Base-by-base conservation (phyloP, 2,888 invertebrate species). In the Hydroisotoma schaefferi region DNA sequence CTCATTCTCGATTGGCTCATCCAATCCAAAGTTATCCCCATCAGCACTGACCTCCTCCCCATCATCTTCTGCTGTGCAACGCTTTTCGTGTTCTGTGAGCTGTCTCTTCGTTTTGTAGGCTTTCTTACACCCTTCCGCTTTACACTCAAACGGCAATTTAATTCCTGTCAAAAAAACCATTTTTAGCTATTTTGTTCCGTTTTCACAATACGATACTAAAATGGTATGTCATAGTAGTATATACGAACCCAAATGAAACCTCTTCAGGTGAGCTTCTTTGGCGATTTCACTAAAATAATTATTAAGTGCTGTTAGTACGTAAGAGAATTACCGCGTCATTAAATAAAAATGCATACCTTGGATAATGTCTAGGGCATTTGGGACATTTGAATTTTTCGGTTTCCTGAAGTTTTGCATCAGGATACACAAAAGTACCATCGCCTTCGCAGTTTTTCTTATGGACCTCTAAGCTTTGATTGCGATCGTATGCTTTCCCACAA, bases 321-420 rank as follows among this genome's bases (percentile, higher is more conserved):
- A 33, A 33, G 15, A 10, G 6, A 33, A 33, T 10, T 33, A 6
- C 6, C 33, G 15, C 6, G 6, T 33, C 15, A 33, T 10, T 33
- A 10, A 6, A 33, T 33, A 33, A 33, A 33, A 33, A 6, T 33
- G 15, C 33, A 33, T 40, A 40, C 40, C 40, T 40, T 10, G 40
- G 40, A 20, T 40, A 40, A 40, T 40, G 40, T 4, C 40, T 5
- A 10, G 40, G 40, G 20, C 40, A 40, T 40, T 40, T 40, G 20
- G 40, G 40, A 15, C 40, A 40, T 20, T 40, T 40, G n/a, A 40
- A 40, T 40, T 40, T 40, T 40, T 40, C 40, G 5, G n/a, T 40
- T 15, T 10, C 40, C 20, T 40, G 40, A 18, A 40, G 40, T 20
- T 15, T 5, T 10, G 40, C 8, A 5, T 40, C 40, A 15, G 40